phyloP scores from a whole-genome alignment of 1,140 invertebrate species.

The Papilio polytes region DNA sequence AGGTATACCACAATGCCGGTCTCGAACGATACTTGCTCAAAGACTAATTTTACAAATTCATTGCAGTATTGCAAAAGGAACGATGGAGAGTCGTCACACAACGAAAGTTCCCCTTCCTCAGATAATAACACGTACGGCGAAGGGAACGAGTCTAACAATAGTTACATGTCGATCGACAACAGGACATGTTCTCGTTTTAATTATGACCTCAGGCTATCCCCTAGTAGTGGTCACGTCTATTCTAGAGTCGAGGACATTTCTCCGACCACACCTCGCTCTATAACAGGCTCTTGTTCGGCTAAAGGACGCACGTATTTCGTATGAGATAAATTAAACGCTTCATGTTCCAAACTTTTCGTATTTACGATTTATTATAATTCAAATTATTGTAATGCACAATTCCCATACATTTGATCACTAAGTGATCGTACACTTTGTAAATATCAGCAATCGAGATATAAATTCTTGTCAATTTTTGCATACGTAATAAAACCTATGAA shows the following conservation, averaged over 20 bases:
- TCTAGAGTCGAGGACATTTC: slow-evolving; percentile 81
- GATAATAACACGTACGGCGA: slow-evolving; percentile 79
- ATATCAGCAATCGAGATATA: slow-evolving; percentile 44
- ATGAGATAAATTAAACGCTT: slow-evolving; percentile 49
- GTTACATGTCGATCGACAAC: slow-evolving; percentile 82
- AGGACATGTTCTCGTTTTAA: slow-evolving; percentile 81
- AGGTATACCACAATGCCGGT: slow-evolving; percentile 81
- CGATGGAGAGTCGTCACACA: slow-evolving; percentile 74
- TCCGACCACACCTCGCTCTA: slow-evolving; percentile 70
- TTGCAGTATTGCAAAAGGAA: slow-evolving; percentile 76
- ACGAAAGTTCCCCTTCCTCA: slow-evolving; percentile 79
- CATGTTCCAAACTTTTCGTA: slow-evolving; percentile 38
- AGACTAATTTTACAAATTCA: slow-evolving; percentile 79
- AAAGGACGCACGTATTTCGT: slow-evolving; percentile 80
- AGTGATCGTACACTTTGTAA: slow-evolving; percentile 41
- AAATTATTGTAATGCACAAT: slow-evolving; percentile 45
- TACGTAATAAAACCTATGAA: slow-evolving; percentile 66
- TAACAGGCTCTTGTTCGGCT: slow-evolving; percentile 60
- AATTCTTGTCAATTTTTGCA: slow-evolving; percentile 74
- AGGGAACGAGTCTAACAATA: slow-evolving; percentile 82
- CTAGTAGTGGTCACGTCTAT: slow-evolving; percentile 80
- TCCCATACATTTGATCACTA: slow-evolving; percentile 38
- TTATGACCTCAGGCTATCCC: slow-evolving; percentile 81
- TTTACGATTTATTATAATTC: slow-evolving; percentile 43
- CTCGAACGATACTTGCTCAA: slow-evolving; percentile 79